These are phyloP conservation scores for Aethes cnicana DNA, from an alignment of 2,888 invertebrate genomes.

Conservation along the genomic window DNA sequence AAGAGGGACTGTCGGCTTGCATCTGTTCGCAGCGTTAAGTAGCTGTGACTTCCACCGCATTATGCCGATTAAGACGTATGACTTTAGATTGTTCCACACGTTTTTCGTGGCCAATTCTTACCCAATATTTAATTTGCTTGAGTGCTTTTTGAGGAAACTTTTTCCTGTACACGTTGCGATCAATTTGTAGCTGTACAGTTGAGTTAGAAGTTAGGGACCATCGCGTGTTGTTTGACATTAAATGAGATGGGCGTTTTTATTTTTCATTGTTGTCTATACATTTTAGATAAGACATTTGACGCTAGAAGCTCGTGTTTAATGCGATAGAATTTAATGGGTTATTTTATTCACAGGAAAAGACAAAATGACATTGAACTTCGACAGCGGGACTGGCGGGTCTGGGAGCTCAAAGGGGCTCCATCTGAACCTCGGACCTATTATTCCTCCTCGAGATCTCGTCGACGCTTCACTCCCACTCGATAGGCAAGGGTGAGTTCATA, in stretches of 20 bases:
- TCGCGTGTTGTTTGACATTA: constrained; percentile 58
- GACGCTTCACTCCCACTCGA: constrained; percentile 92
- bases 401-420: constrained; percentile 83
- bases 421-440: constrained; percentile 86
- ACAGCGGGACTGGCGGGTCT: constrained; percentile 75
- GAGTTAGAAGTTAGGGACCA: constrained; percentile 63
- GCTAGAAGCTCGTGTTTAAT: constrained; percentile 10
- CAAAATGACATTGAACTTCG: constrained; percentile 89
- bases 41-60: constrained; percentile 67
- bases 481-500: constrained; percentile 89
- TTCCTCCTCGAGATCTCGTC: constrained; percentile 87
- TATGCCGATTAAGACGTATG: constrained; percentile 80
- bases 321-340: constrained; percentile 8
- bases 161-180: constrained; percentile 65
- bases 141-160: constrained; percentile 77
- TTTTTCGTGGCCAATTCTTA: constrained; percentile 62
- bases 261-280: constrained; percentile 38
- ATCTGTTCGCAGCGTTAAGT: constrained; percentile 63
- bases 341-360: constrained; percentile 77
- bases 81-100: constrained; percentile 66
- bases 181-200: constrained; percentile 78
- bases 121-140: constrained; percentile 79
- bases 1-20: constrained; percentile 66
- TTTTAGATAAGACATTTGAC: constrained; percentile 2
- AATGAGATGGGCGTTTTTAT: constrained; percentile 37